phyloP scores from a whole-genome alignment of 2,113 vertebrate species.

The pig (Sus scrofa) region DNA sequence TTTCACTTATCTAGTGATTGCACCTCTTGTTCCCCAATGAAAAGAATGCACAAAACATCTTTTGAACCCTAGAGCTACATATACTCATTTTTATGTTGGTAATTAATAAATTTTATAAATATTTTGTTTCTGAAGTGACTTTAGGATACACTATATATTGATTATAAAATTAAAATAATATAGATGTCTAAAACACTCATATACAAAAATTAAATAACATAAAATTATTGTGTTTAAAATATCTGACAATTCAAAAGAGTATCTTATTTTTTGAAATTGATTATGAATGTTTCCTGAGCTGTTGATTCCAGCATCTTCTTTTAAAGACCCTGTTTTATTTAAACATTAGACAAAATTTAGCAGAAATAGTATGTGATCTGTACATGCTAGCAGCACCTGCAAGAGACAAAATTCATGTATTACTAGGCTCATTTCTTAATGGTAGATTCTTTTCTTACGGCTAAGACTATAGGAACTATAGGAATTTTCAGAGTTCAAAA shows the following conservation, averaged over 20 bases:
- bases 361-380: background rate
- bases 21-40: background rate
- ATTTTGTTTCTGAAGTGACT: constrained; percentile 68
- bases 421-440: background rate
- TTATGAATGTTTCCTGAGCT: background rate
- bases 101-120: constrained; percentile 65
- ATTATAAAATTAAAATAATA: constrained; percentile 37
- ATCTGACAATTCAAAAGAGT: background rate
- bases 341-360: background rate
- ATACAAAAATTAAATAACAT: background rate
- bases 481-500: background rate
- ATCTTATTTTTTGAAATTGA: background rate
- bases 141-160: constrained; percentile 41
- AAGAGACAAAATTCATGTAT: background rate
- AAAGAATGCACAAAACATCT: background rate
- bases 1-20: background rate
- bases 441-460: background rate
- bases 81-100: constrained; percentile 69
- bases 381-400: background rate
- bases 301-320: background rate
- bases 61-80: constrained; percentile 55
- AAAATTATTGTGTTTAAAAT: background rate
- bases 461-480: background rate
- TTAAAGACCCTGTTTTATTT: background rate
- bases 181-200: background rate